These are phyloP conservation scores for Cyclina sinensis DNA, from an alignment of 1,140 invertebrate genomes.

Conservation along the genomic window DNA sequence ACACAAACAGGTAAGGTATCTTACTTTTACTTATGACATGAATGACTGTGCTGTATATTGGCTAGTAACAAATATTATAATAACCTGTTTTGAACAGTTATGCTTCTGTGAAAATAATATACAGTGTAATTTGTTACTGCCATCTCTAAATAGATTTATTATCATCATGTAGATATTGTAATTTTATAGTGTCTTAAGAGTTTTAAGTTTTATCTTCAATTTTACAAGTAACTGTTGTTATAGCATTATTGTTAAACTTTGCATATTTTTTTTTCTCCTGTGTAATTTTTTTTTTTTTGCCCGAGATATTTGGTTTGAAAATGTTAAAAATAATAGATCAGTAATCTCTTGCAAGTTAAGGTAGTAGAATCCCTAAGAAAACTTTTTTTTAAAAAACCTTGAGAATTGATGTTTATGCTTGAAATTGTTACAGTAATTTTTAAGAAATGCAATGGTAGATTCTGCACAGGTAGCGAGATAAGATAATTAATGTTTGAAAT, in stretches of 20 bases:
- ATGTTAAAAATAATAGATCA: background rate
- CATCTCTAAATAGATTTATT: background rate
- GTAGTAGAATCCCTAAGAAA: background rate
- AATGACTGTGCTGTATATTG: no score
- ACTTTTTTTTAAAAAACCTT: no score
- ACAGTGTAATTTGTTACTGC: background rate
- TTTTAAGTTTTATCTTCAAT: conserved; percentile 10
- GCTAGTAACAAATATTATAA: no score
- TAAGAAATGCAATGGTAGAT: no score
- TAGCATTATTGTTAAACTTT: conserved; percentile 21
- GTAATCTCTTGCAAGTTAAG: conserved; percentile 1
- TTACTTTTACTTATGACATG: no score
- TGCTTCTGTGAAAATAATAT: background rate
- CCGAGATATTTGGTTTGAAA: background rate
- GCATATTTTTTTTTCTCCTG: conserved; percentile 3
- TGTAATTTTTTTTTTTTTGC: no score
- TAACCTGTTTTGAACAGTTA: no score
- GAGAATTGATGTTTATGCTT: no score
- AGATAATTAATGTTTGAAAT: no score
- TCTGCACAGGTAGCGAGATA: no score
- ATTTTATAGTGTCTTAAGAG: conserved; percentile 18
- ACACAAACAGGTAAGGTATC: no score
- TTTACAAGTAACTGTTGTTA: conserved; percentile 35
- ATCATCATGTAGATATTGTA: conserved; percentile 31
- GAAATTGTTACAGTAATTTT: no score